These are phyloP conservation scores for Chrysodeixis includens DNA, from an alignment of 2,888 invertebrate genomes.

Conservation along the genomic window DNA sequence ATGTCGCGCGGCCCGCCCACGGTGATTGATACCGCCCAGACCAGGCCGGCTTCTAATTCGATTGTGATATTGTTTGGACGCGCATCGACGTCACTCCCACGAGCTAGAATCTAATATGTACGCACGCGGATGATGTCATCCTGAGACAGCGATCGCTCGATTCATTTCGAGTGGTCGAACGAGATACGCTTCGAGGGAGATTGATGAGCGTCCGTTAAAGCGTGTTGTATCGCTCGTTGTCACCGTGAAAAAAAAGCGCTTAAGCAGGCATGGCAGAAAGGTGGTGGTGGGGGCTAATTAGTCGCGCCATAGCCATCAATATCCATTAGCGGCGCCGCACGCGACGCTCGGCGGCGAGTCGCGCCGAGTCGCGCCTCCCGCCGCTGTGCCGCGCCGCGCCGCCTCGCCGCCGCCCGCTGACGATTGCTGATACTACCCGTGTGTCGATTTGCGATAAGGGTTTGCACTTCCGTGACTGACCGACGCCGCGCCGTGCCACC, in stretches of 20 bases:
- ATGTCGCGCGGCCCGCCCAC: conserved; percentile 87
- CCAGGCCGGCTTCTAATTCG: conserved; percentile 82
- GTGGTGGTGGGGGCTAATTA: conserved; percentile 83
- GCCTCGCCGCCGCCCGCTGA: conserved; percentile 63
- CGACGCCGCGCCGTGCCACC: conserved; percentile 42
- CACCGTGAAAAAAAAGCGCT: conserved; percentile 67
- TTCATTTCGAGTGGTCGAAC: conserved; percentile 67
- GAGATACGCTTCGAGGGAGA: conserved; percentile 69
- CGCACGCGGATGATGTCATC: conserved; percentile 75
- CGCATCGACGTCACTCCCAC: conserved; percentile 75
- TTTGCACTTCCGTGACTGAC: conserved; percentile 78
- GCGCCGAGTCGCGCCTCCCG: conserved; percentile 58
- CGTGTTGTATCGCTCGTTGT: conserved; percentile 68
- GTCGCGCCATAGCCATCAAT: conserved; percentile 86
- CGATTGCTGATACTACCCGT: conserved; percentile 74
- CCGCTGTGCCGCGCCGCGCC: conserved; percentile 57
- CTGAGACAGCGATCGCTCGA: conserved; percentile 66
- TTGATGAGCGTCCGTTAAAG: conserved; percentile 70
- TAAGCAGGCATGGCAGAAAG: conserved; percentile 68
- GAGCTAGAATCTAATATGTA: conserved; percentile 69
- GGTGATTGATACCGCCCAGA: conserved; percentile 87
- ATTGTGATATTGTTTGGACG: conserved; percentile 85
- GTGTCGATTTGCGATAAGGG: conserved; percentile 75
- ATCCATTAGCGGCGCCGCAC: conserved; percentile 88
- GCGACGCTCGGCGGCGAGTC: conserved; percentile 71